Conservation (phyloP, 2,113 vertebrate species). For the Hiodon tergisus region DNA sequence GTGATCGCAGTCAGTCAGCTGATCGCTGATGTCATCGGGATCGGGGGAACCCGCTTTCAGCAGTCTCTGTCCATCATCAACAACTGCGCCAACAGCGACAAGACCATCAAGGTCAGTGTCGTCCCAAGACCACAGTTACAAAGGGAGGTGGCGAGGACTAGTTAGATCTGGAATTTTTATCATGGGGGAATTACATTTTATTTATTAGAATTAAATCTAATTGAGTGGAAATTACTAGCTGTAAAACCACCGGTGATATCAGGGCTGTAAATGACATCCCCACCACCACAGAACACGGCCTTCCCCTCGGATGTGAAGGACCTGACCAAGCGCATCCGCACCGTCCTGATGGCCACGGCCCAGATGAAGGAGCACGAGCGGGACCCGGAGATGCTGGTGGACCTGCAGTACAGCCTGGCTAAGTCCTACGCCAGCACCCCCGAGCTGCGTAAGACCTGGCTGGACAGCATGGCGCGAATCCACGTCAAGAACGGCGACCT, state of each 20-base stretch:
- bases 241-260: background rate
- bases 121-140: background rate
- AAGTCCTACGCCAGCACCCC: conserved; percentile 97
- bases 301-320: conserved; percentile 96
- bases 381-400: conserved; percentile 97
- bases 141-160: background rate
- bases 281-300: conserved; percentile 74
- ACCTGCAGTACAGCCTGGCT: conserved; percentile 96
- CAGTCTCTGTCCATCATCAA: conserved; percentile 97
- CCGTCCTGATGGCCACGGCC: conserved; percentile 93
- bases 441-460: conserved; percentile 93
- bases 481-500: conserved; percentile 96
- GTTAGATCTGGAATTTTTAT: no score
- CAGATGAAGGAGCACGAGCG: conserved; percentile 99
- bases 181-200: no score
- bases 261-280: background rate
- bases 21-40: conserved; percentile 95
- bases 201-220: no score
- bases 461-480: conserved; percentile 98
- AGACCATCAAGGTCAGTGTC: conserved; percentile 78
- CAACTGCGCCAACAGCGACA: conserved; percentile 96
- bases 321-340: conserved; percentile 94
- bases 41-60: conserved; percentile 94
- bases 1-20: conserved; percentile 96
- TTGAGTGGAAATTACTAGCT: background rate